phyloP scores from a whole-genome alignment of 2,888 invertebrate genomes.

The Glaucopsyche alexis region DNA sequence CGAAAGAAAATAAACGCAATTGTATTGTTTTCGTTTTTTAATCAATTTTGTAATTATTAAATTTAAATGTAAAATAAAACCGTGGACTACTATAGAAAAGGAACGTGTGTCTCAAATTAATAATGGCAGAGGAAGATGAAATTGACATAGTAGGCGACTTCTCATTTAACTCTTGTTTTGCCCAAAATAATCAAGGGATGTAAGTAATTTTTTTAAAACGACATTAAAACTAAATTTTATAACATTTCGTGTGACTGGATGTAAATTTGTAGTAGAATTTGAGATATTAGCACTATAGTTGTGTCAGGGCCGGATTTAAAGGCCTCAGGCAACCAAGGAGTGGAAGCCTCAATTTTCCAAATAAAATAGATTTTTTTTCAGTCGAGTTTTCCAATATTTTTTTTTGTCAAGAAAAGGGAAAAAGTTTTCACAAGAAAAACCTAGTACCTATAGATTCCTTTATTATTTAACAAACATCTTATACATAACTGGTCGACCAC shows the following conservation, averaged over 20 bases:
- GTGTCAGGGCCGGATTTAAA: too few relatives aligned
- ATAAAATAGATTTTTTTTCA: too few relatives aligned
- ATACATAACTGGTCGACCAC: too few relatives aligned
- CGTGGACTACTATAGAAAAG: neutral
- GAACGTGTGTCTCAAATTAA: neutral
- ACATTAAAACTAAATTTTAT: too few relatives aligned
- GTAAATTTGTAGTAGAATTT: neutral
- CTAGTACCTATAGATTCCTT: too few relatives aligned
- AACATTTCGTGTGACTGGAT: neutral
- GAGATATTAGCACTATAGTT: too few relatives aligned
- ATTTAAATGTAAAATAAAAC: neutral
- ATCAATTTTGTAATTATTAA: neutral
- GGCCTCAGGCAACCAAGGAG: too few relatives aligned
- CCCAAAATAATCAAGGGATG: slow-evolving; percentile 81
- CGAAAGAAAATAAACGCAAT: neutral
- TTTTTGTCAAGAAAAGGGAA: too few relatives aligned
- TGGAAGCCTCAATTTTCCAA: too few relatives aligned
- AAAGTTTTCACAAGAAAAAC: too few relatives aligned
- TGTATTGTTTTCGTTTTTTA: neutral
- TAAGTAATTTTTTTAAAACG: slow-evolving; percentile 57
- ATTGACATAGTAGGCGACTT: slow-evolving; percentile 87
- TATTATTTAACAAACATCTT: too few relatives aligned
- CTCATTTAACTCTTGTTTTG: slow-evolving; percentile 82
- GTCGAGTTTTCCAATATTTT: too few relatives aligned
- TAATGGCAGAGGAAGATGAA: slow-evolving; percentile 86